A percentile compares a stretch with the other conserved stretches of the same genome.
Evolutionary conservation across 2,113 vertebrate genomes (phyloP).

Genomic region (Motacilla tschutschensis): DNA sequence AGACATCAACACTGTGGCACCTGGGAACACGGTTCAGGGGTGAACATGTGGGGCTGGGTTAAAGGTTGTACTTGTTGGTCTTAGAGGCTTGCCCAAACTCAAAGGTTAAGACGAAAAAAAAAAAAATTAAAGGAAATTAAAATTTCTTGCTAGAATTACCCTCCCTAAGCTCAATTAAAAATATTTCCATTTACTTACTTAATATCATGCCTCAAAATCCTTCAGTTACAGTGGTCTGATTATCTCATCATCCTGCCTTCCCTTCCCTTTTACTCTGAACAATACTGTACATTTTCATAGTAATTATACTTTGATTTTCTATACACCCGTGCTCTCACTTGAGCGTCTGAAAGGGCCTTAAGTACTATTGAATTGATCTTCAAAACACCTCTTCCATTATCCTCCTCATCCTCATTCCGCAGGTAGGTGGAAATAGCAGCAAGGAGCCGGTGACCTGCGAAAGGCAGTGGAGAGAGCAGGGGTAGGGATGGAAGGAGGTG

Average conservation of each 20-base stretch:
- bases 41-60: background rate
- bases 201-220: slow-evolving; percentile 14
- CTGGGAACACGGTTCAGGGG: background rate
- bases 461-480: background rate
- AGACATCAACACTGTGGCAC: background rate
- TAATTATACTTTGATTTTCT: slow-evolving; percentile 59
- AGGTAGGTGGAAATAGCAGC: background rate
- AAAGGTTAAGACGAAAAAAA: background rate
- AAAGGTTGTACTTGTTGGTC: background rate
- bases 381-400: slow-evolving; percentile 30
- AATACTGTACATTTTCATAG: slow-evolving; percentile 43
- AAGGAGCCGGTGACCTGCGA: background rate
- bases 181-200: background rate
- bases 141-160: background rate
- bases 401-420: background rate
- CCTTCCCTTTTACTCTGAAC: slow-evolving; percentile 33
- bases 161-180: background rate
- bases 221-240: slow-evolving; percentile 44
- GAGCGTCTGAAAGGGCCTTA: background rate
- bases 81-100: background rate
- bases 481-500: background rate
- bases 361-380: slow-evolving; percentile 31
- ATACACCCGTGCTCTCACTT: slow-evolving; percentile 17
- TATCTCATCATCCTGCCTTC: slow-evolving; percentile 47
- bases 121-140: background rate